Base-by-base conservation (phyloP, 2,888 invertebrate genomes). In the Perizoma flavofasciatum region DNA sequence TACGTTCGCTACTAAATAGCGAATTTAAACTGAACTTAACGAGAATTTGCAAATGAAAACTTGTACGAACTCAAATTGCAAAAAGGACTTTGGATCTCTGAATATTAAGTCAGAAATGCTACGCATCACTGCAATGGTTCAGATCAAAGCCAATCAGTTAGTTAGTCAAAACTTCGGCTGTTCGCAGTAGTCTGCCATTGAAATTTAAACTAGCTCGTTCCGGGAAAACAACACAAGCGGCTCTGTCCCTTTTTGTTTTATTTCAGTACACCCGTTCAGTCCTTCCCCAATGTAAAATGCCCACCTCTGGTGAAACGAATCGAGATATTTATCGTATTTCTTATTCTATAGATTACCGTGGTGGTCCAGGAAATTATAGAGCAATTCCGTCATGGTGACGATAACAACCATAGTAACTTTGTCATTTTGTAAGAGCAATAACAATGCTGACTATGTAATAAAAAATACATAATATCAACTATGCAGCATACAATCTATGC, bases 191-290 rank as follows among this genome's bases (percentile, higher is more conserved):
- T 80, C 81, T 74, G 78, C 86, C 81, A 88, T 90, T 89, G 90
- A 91, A 90, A 90, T 89, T 89, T 86, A 87, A 91, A 89, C 89
- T 88, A 89, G 84, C 74, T 63, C 68, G 71, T 91, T 90, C 90
- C 82, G 76, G 77, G 89, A 90, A 90, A 75, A 71, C 74, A 57
- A 63, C 66, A 71, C 68, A 59, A 56, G 63, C 65, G 63, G 55
- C 61, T 81, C 79, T 83, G 82, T 82, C 70, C 72, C 73, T 77
- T 62, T 58, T 58, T 70, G 69, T 76, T 76, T 79, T 76, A 70
- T 73, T 73, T 70, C 68, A 70, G 35, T 60, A 48, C 34, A 50
- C 45, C 41, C 49, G 41, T 61, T 57, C 54, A 63, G 81, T 68
- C 85, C 86, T 86, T 86, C 79, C 80, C 78, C 82, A 86, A 87